Conservation (phyloP, 2,113 vertebrate species). For the Ciconia boyciana region DNA sequence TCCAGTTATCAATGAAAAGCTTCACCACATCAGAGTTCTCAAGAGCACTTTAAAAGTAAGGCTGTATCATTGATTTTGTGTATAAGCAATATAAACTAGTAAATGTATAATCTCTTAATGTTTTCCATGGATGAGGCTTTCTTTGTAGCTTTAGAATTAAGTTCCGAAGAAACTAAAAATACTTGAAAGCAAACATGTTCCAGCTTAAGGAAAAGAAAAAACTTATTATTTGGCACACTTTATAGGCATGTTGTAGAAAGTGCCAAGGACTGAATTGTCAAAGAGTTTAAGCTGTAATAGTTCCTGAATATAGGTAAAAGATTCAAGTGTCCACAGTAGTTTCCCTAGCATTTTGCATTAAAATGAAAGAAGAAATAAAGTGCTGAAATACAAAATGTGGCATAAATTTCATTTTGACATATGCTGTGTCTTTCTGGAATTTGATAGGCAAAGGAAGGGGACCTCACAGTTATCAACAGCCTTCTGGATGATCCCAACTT, state of each 20-base stretch:
- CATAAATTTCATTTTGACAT: background rate
- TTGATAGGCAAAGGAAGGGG: conserved; percentile 85
- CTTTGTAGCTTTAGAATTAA: background rate
- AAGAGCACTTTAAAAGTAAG: conserved; percentile 92
- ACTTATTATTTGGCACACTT: background rate
- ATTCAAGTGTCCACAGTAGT: background rate
- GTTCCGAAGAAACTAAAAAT: background rate
- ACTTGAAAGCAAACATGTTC: background rate
- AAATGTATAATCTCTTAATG: background rate
- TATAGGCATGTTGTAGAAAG: background rate
- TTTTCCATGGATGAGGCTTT: background rate
- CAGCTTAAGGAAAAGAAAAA: background rate
- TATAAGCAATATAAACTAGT: background rate
- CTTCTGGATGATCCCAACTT: conserved; percentile 85
- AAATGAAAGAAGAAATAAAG: background rate
- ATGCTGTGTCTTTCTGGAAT: conserved; percentile 16
- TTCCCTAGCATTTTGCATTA: background rate
- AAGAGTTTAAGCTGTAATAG: background rate
- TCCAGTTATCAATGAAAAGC: conserved; percentile 87
- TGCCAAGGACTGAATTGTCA: background rate
- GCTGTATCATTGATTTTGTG: background rate
- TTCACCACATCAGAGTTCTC: conserved; percentile 87
- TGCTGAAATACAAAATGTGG: background rate
- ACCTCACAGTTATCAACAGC: conserved; percentile 80
- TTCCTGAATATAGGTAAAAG: background rate